Evolutionary conservation across 2,113 vertebrate genomes (phyloP).

Genomic region (Otis tarda): DNA sequence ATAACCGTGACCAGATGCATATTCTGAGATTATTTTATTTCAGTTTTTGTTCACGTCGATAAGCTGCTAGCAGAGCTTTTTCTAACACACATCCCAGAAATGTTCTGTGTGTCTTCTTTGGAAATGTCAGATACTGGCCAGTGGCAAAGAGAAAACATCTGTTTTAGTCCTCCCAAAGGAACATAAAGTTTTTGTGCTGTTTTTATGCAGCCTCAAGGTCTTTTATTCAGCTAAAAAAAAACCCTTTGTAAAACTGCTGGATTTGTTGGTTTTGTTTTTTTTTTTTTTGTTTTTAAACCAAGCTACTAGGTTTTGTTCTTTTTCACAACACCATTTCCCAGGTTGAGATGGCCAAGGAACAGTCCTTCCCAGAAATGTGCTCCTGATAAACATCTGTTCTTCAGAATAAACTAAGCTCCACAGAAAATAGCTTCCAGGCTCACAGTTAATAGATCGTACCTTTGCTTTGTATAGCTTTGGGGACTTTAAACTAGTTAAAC

Average conservation of each 20-base stretch:
- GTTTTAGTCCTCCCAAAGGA: background rate
- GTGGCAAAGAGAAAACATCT: constrained; percentile 34
- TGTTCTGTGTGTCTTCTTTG: background rate
- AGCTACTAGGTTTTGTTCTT: background rate
- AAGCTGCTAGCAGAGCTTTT: background rate
- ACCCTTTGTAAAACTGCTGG: background rate
- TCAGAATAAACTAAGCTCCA: background rate
- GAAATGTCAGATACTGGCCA: background rate
- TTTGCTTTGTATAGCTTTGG: background rate
- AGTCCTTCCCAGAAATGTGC: background rate
- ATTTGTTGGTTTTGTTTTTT: background rate
- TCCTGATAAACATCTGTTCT: background rate
- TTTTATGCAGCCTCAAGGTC: constrained; percentile 2
- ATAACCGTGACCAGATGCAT: background rate
- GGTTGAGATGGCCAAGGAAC: background rate
- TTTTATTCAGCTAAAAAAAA: background rate
- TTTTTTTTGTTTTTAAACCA: background rate
- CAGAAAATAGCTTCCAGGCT: background rate
- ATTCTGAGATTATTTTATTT: background rate
- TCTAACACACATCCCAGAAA: background rate
- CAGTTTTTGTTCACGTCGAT: background rate
- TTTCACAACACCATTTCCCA: background rate
- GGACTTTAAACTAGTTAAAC: background rate
- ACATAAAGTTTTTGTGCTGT: background rate
- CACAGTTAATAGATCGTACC: background rate